These are phyloP conservation scores for rabbit (Oryctolagus cuniculus) DNA, from an alignment of 2,113 vertebrate genomes.

Conservation along the genomic window mOryCun1.1 NC_091453.1:10796001-10796500, in stretches of 20 bases:
- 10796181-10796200: slow-evolving; percentile 32
- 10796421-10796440: slow-evolving; percentile 38
- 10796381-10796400: slow-evolving; percentile 45
- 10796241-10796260: slow-evolving; percentile 27
- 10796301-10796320: slow-evolving; percentile 51
- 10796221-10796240: slow-evolving; percentile 43
- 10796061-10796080: slow-evolving; percentile 34
- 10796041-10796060: slow-evolving; percentile 66
- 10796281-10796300: slow-evolving; percentile 42
- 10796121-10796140: slow-evolving; percentile 63
- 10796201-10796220: slow-evolving; percentile 52
- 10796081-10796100: slow-evolving; percentile 65
- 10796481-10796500: slow-evolving; percentile 53
- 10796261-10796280: slow-evolving; percentile 46
- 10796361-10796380: slow-evolving; percentile 37
- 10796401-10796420: not conserved
- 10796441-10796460: slow-evolving; percentile 59
- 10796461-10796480: slow-evolving; percentile 47
- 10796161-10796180: slow-evolving; percentile 60
- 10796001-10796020: slow-evolving; percentile 65
- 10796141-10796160: slow-evolving; percentile 54
- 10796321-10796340: slow-evolving; percentile 65
- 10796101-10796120: slow-evolving; percentile 33
- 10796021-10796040: slow-evolving; percentile 69
- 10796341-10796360: slow-evolving; percentile 55